Base-by-base conservation (phyloP, 2,113 vertebrate species). In the Limnothrissa miodon region DNA sequence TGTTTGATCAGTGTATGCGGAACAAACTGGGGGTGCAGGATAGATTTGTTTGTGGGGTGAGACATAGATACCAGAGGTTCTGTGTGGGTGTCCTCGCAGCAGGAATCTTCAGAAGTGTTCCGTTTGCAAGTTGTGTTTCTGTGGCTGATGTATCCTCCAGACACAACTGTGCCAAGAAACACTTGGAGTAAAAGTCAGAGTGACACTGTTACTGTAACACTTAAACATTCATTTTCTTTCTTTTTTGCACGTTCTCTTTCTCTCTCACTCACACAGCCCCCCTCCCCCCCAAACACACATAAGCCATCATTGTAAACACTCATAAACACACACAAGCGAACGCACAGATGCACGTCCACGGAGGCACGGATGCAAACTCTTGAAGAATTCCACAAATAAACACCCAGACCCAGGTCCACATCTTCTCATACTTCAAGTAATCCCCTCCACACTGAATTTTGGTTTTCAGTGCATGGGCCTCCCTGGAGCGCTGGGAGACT, bases 1-100 rank as follows among this genome's bases (percentile, higher is more conserved):
- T 13, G 9, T 74, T 36, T 74, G 29, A 74, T 5, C 25, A 74
- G 66, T 33, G 33, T 74, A 36, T 29, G 29, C 59, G 29, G 25
- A 39, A 13, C 29, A 15, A 33, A 33, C 29, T 29, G 19, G 9
- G 17, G 6, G 42, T 2, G 42, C 17, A 36, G 44, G 78, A 53
- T 80, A 86, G 82, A 81, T 86, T 86, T 83, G 80, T 84, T 84
- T 86, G 82, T n/a, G 70, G 59, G 39, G 53, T n/a, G 66, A 17
- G 11, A 79, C 21, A 15, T 42, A 6, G 7, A 53, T 62, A 44
- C 42, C 23, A 25, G 83, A 81, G 66, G 83, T 80, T 36, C 33
- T 74, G 78, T 56, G 83, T 56, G 81, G 83, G 83, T 48, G 83
- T 48, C 9, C 6, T 81, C 81, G 2, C 83, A 0, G 78, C 15